phyloP scores from a whole-genome alignment of 1,140 invertebrate genomes.

The Euborellia annulipes region DNA sequence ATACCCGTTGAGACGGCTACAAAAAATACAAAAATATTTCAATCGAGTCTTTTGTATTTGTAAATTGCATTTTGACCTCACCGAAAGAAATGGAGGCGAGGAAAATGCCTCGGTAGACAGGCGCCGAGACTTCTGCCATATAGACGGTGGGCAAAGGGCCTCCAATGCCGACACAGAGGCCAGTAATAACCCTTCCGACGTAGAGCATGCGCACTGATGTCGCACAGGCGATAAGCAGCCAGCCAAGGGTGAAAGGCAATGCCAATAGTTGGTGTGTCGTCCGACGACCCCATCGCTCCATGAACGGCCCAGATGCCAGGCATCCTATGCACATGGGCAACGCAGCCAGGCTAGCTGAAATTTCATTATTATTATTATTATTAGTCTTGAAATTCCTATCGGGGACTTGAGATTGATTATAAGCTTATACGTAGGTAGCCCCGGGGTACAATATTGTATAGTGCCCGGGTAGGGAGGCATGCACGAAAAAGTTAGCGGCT shows the following conservation, averaged over 20 bases:
- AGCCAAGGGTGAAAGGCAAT: conserved; percentile 45
- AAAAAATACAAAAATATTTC: too few species aligned
- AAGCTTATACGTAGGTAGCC: too few species aligned
- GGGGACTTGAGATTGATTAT: too few species aligned
- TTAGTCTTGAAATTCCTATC: too few species aligned
- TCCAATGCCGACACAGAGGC: conserved; percentile 35
- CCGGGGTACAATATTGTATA: too few species aligned
- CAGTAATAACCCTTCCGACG: conserved; percentile 47
- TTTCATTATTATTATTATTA: too few species aligned
- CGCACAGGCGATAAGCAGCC: conserved; percentile 41
- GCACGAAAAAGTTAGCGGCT: too few species aligned
- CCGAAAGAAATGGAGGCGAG: conserved; percentile 35
- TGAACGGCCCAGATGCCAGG: conserved; percentile 36
- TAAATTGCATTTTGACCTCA: too few species aligned
- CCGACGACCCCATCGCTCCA: conserved; percentile 50
- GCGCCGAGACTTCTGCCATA: conserved; percentile 31
- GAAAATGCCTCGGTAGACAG: conserved; percentile 37
- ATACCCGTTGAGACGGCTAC: conserved; percentile 39
- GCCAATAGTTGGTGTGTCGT: conserved; percentile 39
- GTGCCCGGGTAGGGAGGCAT: too few species aligned
- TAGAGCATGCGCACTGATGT: conserved; percentile 33
- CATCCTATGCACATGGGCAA: conserved; percentile 42
- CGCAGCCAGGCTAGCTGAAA: too few species aligned
- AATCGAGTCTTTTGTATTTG: too few species aligned
- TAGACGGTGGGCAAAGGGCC: conserved; percentile 34